Base-by-base conservation (phyloP, 1,140 invertebrate genomes). In the Drosophila virilis region DNA sequence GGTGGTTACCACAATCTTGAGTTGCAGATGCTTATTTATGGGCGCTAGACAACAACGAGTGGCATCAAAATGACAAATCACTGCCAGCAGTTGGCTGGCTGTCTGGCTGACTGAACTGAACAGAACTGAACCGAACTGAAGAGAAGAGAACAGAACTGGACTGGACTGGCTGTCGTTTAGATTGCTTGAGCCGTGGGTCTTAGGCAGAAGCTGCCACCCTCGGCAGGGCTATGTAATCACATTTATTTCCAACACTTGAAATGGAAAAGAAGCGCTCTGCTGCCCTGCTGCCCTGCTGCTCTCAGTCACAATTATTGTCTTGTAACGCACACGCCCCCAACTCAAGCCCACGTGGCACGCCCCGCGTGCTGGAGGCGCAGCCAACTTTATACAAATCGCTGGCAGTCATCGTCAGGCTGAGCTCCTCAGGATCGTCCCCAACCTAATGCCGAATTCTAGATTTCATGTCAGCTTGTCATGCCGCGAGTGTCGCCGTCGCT, bases 161-260 rank as follows among this genome's bases (percentile, higher is more conserved):
- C 37, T 46, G 6, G 6, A 33, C 22, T 5, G 22, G 22, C 22
- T 35, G 40, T 22, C 9, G 7, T 1, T 32, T 6, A 1, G 17
- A 28, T 7, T 32, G 22, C 22, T 32, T 7, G 46, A 28, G 37
- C 35, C 22, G 35, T 59, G 65, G 3, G 65, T 62, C 61, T 71
- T 32, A 33, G 32, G 60, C 51, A 17, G 32, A 6, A 15, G 43
- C 46, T 45, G 43, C 51, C 66, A 45, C 40, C 40, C 62, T 50
- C 57, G 48, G 69, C n/a, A 3, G 57, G 15, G 78, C 77, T 62
- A 68, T 84, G 75, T 86, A 86, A 86, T 85, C 82, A 85, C 82
- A 85, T 86, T 86, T 86, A 86, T 86, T 86, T 80, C 82, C 78
- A 71, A 81, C 82, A 86, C 82, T 86, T 54, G 64, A 78, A 79